Evolutionary conservation across 2,113 vertebrate genomes (phyloP).

Genomic region (Pan troglodytes): NHGRI_mPanTro3-v2.1_pri NC_072413.2:76842001-76842500

Average conservation of each 20-base stretch:
- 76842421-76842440: neutral
- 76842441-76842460: neutral
- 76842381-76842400: neutral
- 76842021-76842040: neutral
- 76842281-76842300: neutral
- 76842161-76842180: neutral
- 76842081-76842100: neutral
- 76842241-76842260: neutral
- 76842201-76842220: neutral
- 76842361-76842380: neutral
- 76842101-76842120: neutral
- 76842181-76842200: neutral
- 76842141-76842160: neutral
- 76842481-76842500: neutral
- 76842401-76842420: neutral
- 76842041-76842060: neutral
- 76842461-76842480: neutral
- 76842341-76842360: neutral
- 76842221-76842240: neutral
- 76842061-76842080: neutral
- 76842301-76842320: neutral
- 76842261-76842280: neutral
- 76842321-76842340: neutral
- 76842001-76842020: neutral
- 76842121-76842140: neutral